phyloP scores from a whole-genome alignment of 2,888 invertebrate genomes.

The Marasmarcha lunaedactyla region DNA sequence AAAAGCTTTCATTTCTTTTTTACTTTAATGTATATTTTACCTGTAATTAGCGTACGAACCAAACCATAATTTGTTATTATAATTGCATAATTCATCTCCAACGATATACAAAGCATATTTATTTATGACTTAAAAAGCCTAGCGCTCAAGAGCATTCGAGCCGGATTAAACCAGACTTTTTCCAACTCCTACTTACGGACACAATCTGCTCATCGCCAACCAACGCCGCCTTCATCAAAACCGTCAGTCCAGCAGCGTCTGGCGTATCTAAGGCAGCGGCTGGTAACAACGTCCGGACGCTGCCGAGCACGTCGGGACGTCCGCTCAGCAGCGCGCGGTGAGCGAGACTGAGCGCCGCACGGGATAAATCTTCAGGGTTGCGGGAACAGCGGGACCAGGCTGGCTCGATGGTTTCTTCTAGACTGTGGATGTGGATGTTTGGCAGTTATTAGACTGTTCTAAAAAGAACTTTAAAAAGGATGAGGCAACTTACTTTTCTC shows the following conservation, averaged over 20 bases:
- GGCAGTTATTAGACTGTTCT: no score
- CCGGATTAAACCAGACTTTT: no score
- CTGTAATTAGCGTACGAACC: no score
- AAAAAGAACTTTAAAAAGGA: no score
- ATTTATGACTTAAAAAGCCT: no score
- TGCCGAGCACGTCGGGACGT: conserved; percentile 81
- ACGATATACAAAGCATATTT: no score
- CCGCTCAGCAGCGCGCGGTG: conserved; percentile 87
- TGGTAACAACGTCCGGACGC: conserved; percentile 79
- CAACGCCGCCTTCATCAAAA: conserved; percentile 85
- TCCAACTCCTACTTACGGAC: conserved; percentile 58
- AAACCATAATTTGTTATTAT: no score
- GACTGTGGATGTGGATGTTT: conserved; percentile 31
- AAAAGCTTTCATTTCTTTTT: no score
- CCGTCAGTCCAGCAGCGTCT: conserved; percentile 83
- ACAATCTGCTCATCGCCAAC: conserved; percentile 84
- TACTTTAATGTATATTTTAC: no score
- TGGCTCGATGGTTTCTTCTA: conserved; percentile 69
- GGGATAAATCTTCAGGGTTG: conserved; percentile 68
- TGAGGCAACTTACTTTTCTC: no score
- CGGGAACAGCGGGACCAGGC: conserved; percentile 46
- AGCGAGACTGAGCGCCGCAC: conserved; percentile 79
- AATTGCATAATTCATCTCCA: no score
- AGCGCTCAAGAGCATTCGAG: no score
- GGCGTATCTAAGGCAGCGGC: conserved; percentile 79